Base-by-base conservation (phyloP, 2,797 vertebrate species). In the Morus bassanus region DNA sequence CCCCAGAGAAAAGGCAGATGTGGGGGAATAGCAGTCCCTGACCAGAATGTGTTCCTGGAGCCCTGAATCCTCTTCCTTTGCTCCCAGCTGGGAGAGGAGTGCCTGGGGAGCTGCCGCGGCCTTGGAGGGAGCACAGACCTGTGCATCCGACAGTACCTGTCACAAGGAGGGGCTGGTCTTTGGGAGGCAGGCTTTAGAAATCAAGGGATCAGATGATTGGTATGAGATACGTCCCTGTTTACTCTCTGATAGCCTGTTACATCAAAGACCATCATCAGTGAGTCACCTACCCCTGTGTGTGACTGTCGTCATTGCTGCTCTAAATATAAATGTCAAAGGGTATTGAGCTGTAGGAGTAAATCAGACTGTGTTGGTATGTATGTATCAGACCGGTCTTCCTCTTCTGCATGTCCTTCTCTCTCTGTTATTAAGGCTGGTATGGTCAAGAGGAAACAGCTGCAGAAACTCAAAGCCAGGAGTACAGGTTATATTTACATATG, bases 291-390 rank as follows among this genome's bases (percentile, higher is more conserved):
- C 24, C 4, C 2, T 74, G 39, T 83, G 28, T 88, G 64, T 86
- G 79, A 85, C 69, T 94, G 82, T 54, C 7, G 8, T 76, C 33
- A 5, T 28, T 83, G 74, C 92, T 82, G 81, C 48, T 80, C 59
- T 94, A 93, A 92, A 91, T 90, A 95, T 77, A 95, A 89, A 85
- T 74, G 31, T 59, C 51, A 90, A 35, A 93, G 82, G 87, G 65
- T 77, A 21, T 61, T 79, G 88, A 72, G 69, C 88, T 84, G 63
- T 53, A 69, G 76, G 24, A 88, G 43, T 79, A 90, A 60, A 86
- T 43, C 78, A 39, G 39, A 39, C 18, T 51, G 11, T 31, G 22
- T 53, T 59, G 53, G 57, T n/a, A 8, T n/a, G 45, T 4, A 0
- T 27, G 11, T 69, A 30, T 87, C 33, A 46, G 54, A n/a, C 64